These are phyloP conservation scores for Discoglossus pictus DNA, from an alignment of 2,797 vertebrate species.

Conservation along the genomic window DNA sequence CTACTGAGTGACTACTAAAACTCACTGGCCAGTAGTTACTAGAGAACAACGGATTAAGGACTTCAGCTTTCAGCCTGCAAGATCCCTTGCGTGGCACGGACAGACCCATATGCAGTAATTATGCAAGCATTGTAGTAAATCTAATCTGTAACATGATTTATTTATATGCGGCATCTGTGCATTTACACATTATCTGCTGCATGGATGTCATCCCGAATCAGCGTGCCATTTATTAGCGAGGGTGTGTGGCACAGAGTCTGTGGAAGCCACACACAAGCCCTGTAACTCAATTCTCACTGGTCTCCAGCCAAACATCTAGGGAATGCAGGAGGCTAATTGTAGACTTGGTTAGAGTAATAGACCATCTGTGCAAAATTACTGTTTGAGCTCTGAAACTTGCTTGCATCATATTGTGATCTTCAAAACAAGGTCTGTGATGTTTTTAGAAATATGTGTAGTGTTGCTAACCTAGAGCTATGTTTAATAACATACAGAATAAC, in stretches of 20 bases:
- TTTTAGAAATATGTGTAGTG: neutral
- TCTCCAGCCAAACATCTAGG: slow-evolving; percentile 45
- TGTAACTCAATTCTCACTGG: slow-evolving; percentile 47
- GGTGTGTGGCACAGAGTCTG: slow-evolving; percentile 4
- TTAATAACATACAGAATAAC: neutral
- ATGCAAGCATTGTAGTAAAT: slow-evolving; percentile 1
- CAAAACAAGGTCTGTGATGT: neutral
- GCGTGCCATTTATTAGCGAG: slow-evolving; percentile 19
- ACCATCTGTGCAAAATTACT: slow-evolving; percentile 54
- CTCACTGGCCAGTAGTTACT: too few relatives aligned
- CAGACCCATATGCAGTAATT: neutral
- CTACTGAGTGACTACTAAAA: too few relatives aligned
- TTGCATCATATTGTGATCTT: slow-evolving; percentile 14
- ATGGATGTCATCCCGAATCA: slow-evolving; percentile 11
- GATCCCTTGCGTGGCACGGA: neutral
- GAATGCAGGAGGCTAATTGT: slow-evolving; percentile 55
- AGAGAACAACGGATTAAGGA: neutral
- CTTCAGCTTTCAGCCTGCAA: neutral
- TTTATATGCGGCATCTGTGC: slow-evolving; percentile 8
- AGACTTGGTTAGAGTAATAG: slow-evolving; percentile 54
- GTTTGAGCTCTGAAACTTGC: slow-evolving; percentile 51
- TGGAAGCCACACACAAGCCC: slow-evolving; percentile 18
- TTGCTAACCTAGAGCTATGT: neutral
- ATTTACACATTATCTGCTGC: neutral
- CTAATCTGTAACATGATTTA: neutral